Evolutionary conservation across 2,797 vertebrate species (phyloP).

Genomic region (Eidolon dupreanum): DNA sequence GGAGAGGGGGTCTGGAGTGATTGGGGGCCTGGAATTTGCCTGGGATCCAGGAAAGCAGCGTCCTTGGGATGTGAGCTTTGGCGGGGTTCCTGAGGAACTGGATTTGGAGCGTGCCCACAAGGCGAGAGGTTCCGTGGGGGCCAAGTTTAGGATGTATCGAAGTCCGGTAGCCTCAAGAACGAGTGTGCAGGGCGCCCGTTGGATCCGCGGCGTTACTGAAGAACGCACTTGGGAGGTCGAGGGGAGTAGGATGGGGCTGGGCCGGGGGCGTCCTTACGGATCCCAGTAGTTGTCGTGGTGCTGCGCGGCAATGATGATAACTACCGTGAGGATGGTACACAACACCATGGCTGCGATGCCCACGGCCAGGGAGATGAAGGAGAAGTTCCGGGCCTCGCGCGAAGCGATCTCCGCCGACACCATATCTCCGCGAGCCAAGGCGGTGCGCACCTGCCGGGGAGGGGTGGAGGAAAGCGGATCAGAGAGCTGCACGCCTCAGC

Average conservation of each 20-base stretch:
- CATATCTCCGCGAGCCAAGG: slow-evolving; percentile 94
- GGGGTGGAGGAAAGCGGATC: neutral
- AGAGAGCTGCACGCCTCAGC: neutral
- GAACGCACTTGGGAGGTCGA: neutral
- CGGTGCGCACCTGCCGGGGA: slow-evolving; percentile 91
- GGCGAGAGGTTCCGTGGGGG: slow-evolving; percentile 38
- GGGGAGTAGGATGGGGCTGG: slow-evolving; percentile 34
- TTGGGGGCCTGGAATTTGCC: neutral
- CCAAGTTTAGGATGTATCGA: slow-evolving; percentile 13
- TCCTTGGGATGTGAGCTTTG: neutral
- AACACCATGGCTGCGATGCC: slow-evolving; percentile 97
- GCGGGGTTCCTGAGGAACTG: slow-evolving; percentile 68
- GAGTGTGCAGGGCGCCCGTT: neutral
- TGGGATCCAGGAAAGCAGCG: neutral
- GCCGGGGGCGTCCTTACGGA: slow-evolving; percentile 83
- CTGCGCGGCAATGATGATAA: slow-evolving; percentile 97
- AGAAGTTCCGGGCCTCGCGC: slow-evolving; percentile 96
- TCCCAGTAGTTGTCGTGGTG: slow-evolving; percentile 97
- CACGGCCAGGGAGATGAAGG: slow-evolving; percentile 97
- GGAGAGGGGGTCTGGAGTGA: neutral
- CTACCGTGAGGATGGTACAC: slow-evolving; percentile 97
- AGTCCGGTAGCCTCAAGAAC: neutral
- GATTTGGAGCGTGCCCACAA: slow-evolving; percentile 29
- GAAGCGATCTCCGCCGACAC: slow-evolving; percentile 96
- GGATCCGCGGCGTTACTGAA: neutral